Evolutionary conservation across 1,140 invertebrate genomes (phyloP), one percentile per base, ranked within the genome.

Genomic region (Drosophila pachea): DNA sequence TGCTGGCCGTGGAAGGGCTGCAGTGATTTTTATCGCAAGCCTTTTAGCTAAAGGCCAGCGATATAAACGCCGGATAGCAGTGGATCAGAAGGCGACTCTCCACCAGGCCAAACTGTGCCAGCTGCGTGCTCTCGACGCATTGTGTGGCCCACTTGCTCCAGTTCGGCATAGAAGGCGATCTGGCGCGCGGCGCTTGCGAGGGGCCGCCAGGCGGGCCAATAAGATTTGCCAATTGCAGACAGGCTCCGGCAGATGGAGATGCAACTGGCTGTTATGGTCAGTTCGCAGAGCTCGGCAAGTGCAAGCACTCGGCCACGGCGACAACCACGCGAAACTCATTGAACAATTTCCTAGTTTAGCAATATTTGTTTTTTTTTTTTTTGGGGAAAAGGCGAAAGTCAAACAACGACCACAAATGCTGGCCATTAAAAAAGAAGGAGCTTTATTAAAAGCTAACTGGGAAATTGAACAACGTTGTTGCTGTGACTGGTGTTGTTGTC

Each of bases 31-130:
- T 84, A 84, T 84, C 79, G 63, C 52, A 42, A 7, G 76, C 61
- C 83, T 68, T 84, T 84, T 86, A 74, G 76, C 66, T 86, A 76
- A 83, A 84, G 62, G 76, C 79, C 65, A 22, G 3, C 36, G 56
- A 48, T 56, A 45, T 64, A 38, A 58, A 38, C 48, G 36, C 58
- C 22, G 32, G 22, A 12, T 49, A 54, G 45, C 5, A 58, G 31
- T 47, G 33, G 38, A 50, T 58, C n/a, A 42, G 38, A 55, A 16
- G 45, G 66, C 68, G 67, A 22, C 22, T 22, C 22, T 22, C 22
- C 22, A 3, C 22, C 22, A 1, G 22, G 1, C 22, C 59, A 55
- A 60, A 40, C 65, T 64, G 64, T 53, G 65, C 56, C 72, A 61
- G 29, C 47, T 50, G 55, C 61, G 43, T 52, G 38, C 68, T 54